Evolutionary conservation across 2,113 vertebrate genomes (phyloP).

Genomic region (Fregetta grallaria): DNA sequence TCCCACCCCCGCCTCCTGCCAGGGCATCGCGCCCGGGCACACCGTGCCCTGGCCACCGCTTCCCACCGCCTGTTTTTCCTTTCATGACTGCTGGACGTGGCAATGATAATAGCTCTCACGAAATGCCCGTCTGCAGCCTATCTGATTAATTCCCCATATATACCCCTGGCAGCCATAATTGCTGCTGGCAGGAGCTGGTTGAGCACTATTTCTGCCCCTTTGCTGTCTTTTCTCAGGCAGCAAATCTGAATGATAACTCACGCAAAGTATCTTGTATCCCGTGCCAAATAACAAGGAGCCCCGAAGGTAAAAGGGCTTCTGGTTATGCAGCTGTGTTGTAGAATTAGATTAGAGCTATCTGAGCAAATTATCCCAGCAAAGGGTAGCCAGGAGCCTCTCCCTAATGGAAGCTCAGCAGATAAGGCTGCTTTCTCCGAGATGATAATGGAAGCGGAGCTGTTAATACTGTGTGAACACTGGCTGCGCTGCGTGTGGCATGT

Average conservation of each 20-base stretch:
- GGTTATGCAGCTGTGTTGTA: conserved; percentile 64
- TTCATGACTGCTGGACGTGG: neutral
- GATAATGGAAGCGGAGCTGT: conserved; percentile 60
- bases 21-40: neutral
- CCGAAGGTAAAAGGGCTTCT: conserved; percentile 69
- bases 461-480: conserved; percentile 32
- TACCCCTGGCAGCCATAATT: neutral
- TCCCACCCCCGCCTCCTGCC: accelerated
- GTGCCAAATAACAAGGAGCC: conserved; percentile 63
- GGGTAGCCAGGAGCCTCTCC: conserved; percentile 62
- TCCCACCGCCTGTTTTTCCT: neutral
- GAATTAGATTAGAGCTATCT: conserved; percentile 74
- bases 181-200: conserved; percentile 18
- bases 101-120: neutral
- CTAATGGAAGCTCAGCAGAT: conserved; percentile 68
- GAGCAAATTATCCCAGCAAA: conserved; percentile 68
- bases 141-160: neutral
- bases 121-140: neutral
- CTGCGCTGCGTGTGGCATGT: conserved; percentile 21
- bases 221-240: conserved; percentile 57
- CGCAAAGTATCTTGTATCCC: conserved; percentile 8
- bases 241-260: conserved; percentile 54
- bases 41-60: accelerated
- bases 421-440: conserved; percentile 12
- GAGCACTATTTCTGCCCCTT: conserved; percentile 4